Percentiles rank a stretch among this genome's conserved stretches.
Conservation (phyloP, 2,113 vertebrate species). For the Accipiter cooperii region DNA sequence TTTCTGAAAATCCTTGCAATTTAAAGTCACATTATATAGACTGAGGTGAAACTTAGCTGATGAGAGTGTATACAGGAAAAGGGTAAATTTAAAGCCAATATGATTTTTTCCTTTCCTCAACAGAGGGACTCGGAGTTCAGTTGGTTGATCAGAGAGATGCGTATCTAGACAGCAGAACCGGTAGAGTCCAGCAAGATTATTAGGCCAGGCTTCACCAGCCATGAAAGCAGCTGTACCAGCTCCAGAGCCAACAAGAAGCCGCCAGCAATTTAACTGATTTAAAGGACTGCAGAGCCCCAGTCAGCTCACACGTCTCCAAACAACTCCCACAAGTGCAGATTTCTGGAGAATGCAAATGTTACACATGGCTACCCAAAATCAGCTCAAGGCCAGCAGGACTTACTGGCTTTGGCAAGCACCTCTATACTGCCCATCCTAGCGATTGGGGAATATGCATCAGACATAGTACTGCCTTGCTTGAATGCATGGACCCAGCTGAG, state of each 20-base stretch:
- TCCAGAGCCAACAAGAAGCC: background rate
- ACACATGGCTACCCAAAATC: slow-evolving; percentile 15
- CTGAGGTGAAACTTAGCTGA: background rate
- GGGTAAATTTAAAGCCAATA: background rate
- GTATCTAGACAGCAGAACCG: background rate
- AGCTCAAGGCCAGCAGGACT: background rate
- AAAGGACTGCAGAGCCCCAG: slow-evolving; percentile 24
- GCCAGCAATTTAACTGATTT: background rate
- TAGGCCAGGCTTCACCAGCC: background rate
- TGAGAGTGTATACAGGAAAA: background rate
- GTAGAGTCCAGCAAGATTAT: background rate
- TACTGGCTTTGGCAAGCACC: background rate
- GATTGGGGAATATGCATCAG: background rate
- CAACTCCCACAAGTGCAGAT: rapidly evolving
- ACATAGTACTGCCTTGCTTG: background rate
- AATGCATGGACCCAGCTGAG: background rate
- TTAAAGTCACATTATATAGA: background rate
- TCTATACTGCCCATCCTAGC: background rate
- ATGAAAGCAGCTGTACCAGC: background rate
- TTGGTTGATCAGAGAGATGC: background rate
- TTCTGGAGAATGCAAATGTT: background rate
- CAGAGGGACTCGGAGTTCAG: background rate
- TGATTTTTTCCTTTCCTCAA: background rate
- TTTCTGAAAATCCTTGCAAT: background rate
- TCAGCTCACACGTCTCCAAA: background rate